Conservation (phyloP, 2,888 invertebrate species). For the Epistrophella euchroma region DNA sequence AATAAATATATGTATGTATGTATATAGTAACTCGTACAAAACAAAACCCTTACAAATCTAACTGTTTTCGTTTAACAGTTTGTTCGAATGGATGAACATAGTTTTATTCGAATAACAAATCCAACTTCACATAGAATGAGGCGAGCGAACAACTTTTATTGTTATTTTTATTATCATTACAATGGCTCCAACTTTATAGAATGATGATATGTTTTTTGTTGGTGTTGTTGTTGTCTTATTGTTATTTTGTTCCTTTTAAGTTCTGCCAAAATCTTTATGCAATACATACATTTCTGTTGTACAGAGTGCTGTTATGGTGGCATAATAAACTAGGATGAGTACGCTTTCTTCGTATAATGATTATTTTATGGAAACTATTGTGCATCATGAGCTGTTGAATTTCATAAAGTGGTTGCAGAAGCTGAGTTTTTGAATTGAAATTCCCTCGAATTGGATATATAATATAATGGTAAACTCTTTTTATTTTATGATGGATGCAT, state of each 20-base stretch:
- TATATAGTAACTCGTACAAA: neutral
- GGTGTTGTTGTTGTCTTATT: conserved; percentile 5
- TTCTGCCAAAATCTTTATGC: conserved; percentile 24
- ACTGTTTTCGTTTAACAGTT: conserved; percentile 53
- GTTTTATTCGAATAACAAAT: conserved; percentile 52
- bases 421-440: conserved; percentile 24
- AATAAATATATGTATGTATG: no score
- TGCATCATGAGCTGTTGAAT: conserved; percentile 47
- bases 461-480: neutral
- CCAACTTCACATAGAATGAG: conserved; percentile 61
- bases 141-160: conserved; percentile 70
- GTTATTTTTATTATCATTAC: conserved; percentile 73
- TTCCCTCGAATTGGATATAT: conserved; percentile 1
- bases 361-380: conserved; percentile 44
- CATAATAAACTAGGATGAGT: conserved; percentile 26
- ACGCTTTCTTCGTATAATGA: conserved; percentile 15
- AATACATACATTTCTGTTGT: conserved; percentile 14
- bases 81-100: conserved; percentile 50
- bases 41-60: conserved; percentile 18
- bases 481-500: neutral
- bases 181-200: conserved; percentile 61
- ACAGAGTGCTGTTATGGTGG: conserved; percentile 31
- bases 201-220: conserved; percentile 34
- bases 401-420: conserved; percentile 39
- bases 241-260: neutral